Base-by-base conservation (phyloP, 2,797 vertebrate genomes). In the Pygocentrus nattereri region DNA sequence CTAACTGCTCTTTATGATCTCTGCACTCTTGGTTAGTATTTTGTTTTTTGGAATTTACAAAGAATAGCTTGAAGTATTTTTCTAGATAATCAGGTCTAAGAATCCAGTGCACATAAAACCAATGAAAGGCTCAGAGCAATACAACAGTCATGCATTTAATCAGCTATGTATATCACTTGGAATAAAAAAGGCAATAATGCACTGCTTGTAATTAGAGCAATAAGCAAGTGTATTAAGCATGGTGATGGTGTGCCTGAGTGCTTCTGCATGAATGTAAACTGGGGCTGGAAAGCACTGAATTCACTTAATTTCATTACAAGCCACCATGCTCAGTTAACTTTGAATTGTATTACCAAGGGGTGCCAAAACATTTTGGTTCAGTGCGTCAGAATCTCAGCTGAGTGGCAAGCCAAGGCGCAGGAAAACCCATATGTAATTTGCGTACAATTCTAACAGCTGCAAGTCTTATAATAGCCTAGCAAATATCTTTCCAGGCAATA, bases 361-460 rank as follows among this genome's bases (percentile, higher is more conserved):
- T 76, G 70, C 70, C 61, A 74, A 73, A 64, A 16, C 50, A n/a
- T 71, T 74, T 74, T 30, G 31, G 49, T 25, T 56, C 38, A 27
- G 50, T 56, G 23, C 27, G 49, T n/a, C 4, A 54, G 49, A 74
- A 74, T 44, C 21, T 61, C 15, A 31, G 13, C 65, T 69, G 13
- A 38, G 10, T n/a, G 27, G 54, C 2, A 27, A 50, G 49, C 78
- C 58, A 64, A 38, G 25, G 19, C 44, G 54, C 52, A 76, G 34
- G 54, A 64, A 64, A 81, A 54, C n/a, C n/a, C 44, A 23, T 30
- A 23, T 72, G 56, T 52, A 70, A 69, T 81, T 76, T 59, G 19
- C 23, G 19, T 56, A 41, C 47, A 74, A n/a, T 34, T 23, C 4
- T 1, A 58, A 74, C 25, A 49, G 49, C 70, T 34, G 27, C 31